These are phyloP conservation scores for Peromyscus polionotus DNA, from an alignment of 2,113 vertebrate genomes.

Conservation along the genomic window DNA sequence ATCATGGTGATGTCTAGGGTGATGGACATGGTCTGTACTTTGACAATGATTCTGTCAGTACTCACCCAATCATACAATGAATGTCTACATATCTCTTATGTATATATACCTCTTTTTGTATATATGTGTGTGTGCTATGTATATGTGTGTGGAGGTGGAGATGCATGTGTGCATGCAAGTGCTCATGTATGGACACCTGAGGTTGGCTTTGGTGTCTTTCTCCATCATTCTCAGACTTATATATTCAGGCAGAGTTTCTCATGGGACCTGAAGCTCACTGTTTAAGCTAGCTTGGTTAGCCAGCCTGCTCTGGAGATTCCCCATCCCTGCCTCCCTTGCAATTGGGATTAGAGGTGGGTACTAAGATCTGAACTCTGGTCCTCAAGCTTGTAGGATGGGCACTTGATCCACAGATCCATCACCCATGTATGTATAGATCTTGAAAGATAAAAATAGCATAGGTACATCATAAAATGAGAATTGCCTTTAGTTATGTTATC, in stretches of 20 bases:
- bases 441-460: slow-evolving; percentile 4
- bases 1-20: neutral
- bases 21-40: neutral
- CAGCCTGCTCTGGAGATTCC: neutral
- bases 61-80: neutral
- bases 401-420: neutral
- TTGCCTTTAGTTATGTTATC: neutral
- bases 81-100: neutral
- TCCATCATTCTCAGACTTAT: neutral
- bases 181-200: neutral
- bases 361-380: neutral
- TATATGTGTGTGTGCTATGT: neutral
- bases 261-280: neutral
- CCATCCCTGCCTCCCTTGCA: neutral
- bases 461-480: neutral
- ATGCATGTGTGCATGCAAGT: too few relatives aligned
- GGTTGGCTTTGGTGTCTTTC: neutral
- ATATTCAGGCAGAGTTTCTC: neutral
- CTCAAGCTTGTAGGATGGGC: neutral
- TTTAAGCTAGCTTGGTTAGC: neutral
- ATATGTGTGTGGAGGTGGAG: too few relatives aligned
- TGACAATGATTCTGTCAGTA: neutral
- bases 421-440: neutral
- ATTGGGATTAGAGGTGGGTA: neutral
- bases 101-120: neutral